These are phyloP conservation scores for Carettochelys insculpta DNA, from an alignment of 2,113 vertebrate species.

Conservation along the genomic window DNA sequence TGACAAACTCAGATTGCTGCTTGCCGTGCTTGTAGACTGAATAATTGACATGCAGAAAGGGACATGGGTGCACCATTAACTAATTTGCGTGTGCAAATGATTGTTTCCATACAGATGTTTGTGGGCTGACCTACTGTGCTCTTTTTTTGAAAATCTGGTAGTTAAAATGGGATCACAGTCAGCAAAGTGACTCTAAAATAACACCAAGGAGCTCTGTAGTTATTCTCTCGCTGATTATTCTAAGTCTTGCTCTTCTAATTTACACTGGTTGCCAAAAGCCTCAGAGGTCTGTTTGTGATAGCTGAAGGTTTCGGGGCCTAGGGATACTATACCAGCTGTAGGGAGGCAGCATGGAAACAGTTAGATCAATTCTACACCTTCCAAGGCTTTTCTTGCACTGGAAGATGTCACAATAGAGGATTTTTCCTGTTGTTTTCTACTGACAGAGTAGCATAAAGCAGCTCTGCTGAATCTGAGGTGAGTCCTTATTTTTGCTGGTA, in stretches of 20 bases:
- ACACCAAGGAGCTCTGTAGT: slow-evolving; percentile 15
- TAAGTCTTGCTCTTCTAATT: background rate
- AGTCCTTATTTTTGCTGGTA: background rate
- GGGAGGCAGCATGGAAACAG: background rate
- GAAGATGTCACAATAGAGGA: background rate
- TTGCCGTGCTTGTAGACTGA: background rate
- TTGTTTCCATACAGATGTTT: background rate
- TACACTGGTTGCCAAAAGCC: background rate
- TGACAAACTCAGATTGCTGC: background rate
- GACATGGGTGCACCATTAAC: background rate
- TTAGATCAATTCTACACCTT: background rate
- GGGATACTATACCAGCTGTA: background rate
- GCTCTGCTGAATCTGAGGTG: background rate
- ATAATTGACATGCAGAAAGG: background rate
- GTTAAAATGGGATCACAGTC: slow-evolving; percentile 30
- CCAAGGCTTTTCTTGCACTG: background rate
- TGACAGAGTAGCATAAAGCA: background rate
- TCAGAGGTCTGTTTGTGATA: background rate
- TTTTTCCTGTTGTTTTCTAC: background rate
- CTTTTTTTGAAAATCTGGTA: background rate
- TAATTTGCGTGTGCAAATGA: background rate
- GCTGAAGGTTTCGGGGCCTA: background rate
- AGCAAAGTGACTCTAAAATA: slow-evolving; percentile 1
- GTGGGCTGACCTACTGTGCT: background rate
- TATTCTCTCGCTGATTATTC: background rate